Conservation (phyloP, 1,140 invertebrate genomes). For the Samia ricini region DNA sequence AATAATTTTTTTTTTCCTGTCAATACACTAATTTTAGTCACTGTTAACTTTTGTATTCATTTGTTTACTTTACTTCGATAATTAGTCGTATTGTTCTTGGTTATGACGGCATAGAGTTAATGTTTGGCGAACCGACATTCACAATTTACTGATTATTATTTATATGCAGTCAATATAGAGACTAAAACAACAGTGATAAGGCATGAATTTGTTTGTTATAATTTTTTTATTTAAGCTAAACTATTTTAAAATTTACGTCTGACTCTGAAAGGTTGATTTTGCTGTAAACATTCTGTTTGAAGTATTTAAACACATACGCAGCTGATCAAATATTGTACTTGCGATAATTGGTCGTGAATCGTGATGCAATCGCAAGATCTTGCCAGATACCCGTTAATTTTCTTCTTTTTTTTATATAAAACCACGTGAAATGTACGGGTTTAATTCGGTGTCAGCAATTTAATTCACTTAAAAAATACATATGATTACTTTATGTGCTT, state of each 20-base stretch:
- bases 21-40: conserved; percentile 20
- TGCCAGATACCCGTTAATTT: conserved; percentile 23
- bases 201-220: conserved; percentile 26
- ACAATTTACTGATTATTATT: conserved; percentile 28
- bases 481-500: too few relatives aligned
- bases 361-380: conserved; percentile 73
- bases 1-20: conserved; percentile 23
- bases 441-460: background rate
- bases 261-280: conserved; percentile 14
- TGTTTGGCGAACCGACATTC: conserved; percentile 53
- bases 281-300: conserved; percentile 10
- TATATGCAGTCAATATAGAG: conserved; percentile 19
- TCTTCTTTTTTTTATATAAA: conserved; percentile 13
- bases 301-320: conserved; percentile 45
- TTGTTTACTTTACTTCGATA: conserved; percentile 40
- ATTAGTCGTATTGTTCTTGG: conserved; percentile 56
- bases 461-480: background rate
- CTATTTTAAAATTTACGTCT: conserved; percentile 14
- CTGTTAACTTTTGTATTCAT: conserved; percentile 9
- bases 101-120: conserved; percentile 54
- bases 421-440: background rate
- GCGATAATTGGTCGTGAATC: conserved; percentile 72
- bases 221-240: background rate
- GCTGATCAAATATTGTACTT: conserved; percentile 75
- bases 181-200: conserved; percentile 24